Evolutionary conservation across 2,797 vertebrate species (phyloP).

Genomic region (Trachurus trachurus): DNA sequence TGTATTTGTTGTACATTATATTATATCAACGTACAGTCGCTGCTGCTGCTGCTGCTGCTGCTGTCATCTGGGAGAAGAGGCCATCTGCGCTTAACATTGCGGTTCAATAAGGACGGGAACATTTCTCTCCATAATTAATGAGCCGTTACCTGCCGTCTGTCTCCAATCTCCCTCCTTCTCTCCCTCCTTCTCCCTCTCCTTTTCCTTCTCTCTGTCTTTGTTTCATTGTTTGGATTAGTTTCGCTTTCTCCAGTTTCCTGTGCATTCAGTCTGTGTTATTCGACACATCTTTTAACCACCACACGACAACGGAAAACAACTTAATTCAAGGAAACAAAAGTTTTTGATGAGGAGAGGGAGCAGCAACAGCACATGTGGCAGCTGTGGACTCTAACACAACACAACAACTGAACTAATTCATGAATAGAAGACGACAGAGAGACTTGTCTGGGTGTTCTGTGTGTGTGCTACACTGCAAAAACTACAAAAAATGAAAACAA

Average conservation of each 20-base stretch:
- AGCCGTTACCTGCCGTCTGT: constrained; percentile 57
- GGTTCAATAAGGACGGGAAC: constrained; percentile 53
- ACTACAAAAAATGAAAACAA: too few relatives aligned
- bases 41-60: constrained; percentile 24
- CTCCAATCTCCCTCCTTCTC: constrained; percentile 21
- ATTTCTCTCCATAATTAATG: constrained; percentile 49
- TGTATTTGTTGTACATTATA: constrained; percentile 5
- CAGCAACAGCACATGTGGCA: too few relatives aligned
- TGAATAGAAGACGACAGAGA: neutral
- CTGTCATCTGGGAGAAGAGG: constrained; percentile 31
- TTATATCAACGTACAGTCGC: constrained; percentile 12
- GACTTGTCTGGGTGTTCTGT: too few relatives aligned
- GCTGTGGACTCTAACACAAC: neutral
- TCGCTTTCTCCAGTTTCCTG: constrained; percentile 25
- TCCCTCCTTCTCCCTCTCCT: neutral
- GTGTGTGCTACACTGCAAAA: too few relatives aligned
- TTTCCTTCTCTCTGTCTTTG: neutral
- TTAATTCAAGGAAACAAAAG: neutral
- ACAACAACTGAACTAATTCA: neutral
- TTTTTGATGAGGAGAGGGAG: neutral
- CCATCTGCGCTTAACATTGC: constrained; percentile 50
- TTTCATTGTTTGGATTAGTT: constrained; percentile 33
- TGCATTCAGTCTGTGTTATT: neutral
- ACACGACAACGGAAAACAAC: constrained; percentile 15
- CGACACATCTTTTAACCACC: neutral